Evolutionary conservation across 2,888 invertebrate species (phyloP), one percentile per base, ranked within the genome.

Genomic region (Clepsis dumicolana): DNA sequence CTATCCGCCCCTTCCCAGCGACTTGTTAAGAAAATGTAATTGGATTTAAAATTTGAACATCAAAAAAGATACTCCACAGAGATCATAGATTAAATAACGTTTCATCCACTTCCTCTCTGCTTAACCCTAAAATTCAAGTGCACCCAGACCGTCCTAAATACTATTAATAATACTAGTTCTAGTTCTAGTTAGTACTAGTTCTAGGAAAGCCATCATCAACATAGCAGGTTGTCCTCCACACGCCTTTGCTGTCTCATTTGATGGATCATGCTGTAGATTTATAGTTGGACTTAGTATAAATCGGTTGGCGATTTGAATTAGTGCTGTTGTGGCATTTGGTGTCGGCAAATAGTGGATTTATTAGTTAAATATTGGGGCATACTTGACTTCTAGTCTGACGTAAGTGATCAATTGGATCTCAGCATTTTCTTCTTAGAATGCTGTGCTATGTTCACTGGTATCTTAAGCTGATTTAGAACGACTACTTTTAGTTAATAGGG

Each of bases 171-270:
- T 35, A 35, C 32, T n/a, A n/a, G n/a, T n/a, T n/a, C n/a, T n/a
- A n/a, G n/a, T n/a, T n/a, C n/a, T n/a, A n/a, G n/a, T n/a, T n/a
- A n/a, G n/a, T n/a, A 32, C n/a, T 29, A 57, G 38, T 57, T 57
- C 57, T 57, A 21, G 21, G 57, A 57, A 57, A 2, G 21, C 54
- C 18, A 29, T 53, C 53, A 27, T 29, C 54, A 12, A 54, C 29
- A 54, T 50, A 50, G 24, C 32, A 32, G n/a, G 12, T 16, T 32
- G 54, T 32, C 41, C n/a, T 41, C n/a, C 24, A 8, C 35, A 14
- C 38, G 1, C 38, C 57, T 21, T 32, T 10, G 32, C 35, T 38
- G 57, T 57, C 57, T 35, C 35, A 35, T 18, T 24, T 57, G 57
- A 57, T 57, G 21, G 5, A 57, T 38, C 38, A 32, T 24, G n/a